These are phyloP conservation scores for Watsonalla binaria DNA, from an alignment of 2,888 invertebrate genomes.

Conservation along the genomic window DNA sequence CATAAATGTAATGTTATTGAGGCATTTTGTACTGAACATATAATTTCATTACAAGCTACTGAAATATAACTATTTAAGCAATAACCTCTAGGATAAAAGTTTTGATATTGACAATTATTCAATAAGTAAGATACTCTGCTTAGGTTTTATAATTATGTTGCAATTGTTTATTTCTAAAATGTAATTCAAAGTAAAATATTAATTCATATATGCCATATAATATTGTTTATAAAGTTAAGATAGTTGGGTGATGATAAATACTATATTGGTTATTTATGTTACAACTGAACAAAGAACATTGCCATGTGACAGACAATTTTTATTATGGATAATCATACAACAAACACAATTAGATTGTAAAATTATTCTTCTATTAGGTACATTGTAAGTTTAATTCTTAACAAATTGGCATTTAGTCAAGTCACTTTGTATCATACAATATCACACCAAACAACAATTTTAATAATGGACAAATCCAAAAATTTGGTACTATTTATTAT, in stretches of 20 bases:
- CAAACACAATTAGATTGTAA: constrained; percentile 53
- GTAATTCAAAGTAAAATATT: constrained; percentile 71
- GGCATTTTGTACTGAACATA: constrained; percentile 76
- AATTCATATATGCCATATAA: constrained; percentile 76
- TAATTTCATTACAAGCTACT: constrained; percentile 69
- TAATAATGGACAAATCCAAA: constrained; percentile 68
- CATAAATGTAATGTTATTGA: constrained; percentile 43
- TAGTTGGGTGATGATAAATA: constrained; percentile 60
- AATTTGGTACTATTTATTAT: constrained; percentile 76
- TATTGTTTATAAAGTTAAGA: constrained; percentile 74
- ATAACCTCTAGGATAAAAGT: constrained; percentile 76
- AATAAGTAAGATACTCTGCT: constrained; percentile 72
- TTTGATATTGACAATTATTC: constrained; percentile 78
- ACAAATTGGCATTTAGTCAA: constrained; percentile 69
- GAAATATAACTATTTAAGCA: constrained; percentile 72
- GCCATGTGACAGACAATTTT: constrained; percentile 54
- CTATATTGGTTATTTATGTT: constrained; percentile 57
- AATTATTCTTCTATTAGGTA: constrained; percentile 49
- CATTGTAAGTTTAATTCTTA: constrained; percentile 37
- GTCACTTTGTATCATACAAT: constrained; percentile 68
- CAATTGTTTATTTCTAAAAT: constrained; percentile 72
- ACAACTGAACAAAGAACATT: constrained; percentile 43
- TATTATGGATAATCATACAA: constrained; percentile 44
- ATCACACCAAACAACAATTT: constrained; percentile 71
- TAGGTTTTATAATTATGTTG: constrained; percentile 70